Conservation (phyloP, 2,888 invertebrate genomes). For the Leptinotarsa rubiginosa region DNA sequence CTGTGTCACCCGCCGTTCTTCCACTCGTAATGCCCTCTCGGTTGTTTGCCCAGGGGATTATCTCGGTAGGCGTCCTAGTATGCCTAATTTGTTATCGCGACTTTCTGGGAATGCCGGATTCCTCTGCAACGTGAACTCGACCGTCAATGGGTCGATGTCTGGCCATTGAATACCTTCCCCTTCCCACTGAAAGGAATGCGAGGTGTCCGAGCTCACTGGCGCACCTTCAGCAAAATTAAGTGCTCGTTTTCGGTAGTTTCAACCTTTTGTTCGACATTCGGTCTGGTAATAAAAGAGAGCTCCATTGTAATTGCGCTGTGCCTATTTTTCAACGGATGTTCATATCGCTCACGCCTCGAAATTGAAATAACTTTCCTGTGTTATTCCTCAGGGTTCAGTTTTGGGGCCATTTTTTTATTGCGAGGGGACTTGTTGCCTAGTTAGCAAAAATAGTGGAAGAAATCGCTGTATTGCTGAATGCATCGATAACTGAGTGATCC, state of each 20-base stretch:
- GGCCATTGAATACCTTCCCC: constrained; percentile 29
- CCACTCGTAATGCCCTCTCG: background rate
- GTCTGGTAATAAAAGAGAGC: background rate
- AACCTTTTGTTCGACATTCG: background rate
- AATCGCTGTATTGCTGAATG: too few species aligned
- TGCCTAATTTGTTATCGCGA: constrained; percentile 29
- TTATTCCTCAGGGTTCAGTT: too few species aligned
- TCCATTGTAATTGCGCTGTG: background rate
- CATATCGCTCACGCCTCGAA: too few species aligned
- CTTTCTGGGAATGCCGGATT: constrained; percentile 33
- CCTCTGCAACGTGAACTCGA: constrained; percentile 21
- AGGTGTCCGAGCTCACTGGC: constrained; percentile 38
- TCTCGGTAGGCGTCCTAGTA: constrained; percentile 23
- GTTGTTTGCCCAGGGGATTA: constrained; percentile 16
- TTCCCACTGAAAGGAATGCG: constrained; percentile 37
- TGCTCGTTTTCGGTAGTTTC: constrained; percentile 8
- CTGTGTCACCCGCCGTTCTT: background rate
- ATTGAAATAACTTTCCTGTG: too few species aligned
- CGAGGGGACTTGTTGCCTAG: too few species aligned
- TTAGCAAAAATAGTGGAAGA: too few species aligned
- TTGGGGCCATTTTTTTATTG: too few species aligned
- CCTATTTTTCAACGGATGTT: background rate
- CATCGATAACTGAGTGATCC: too few species aligned
- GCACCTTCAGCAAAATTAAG: constrained; percentile 20
- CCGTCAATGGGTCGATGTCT: constrained; percentile 39